Conservation (phyloP, 2,888 invertebrate species). For the Heteromurus nitidus region DNA sequence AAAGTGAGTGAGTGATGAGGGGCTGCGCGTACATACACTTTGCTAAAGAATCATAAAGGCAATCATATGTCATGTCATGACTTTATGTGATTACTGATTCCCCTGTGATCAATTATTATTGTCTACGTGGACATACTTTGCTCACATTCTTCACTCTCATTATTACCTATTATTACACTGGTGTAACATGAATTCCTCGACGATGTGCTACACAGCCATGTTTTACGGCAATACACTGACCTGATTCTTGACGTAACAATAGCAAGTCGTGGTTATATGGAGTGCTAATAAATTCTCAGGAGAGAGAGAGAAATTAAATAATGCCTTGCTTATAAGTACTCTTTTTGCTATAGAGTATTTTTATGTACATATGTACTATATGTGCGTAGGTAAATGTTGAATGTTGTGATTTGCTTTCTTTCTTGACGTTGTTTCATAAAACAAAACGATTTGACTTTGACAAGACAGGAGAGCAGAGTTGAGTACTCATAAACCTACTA, state of each 20-base stretch:
- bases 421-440: neutral
- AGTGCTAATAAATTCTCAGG: conserved; percentile 44
- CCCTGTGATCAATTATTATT: conserved; percentile 43
- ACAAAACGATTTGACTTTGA: neutral
- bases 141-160: too few species aligned
- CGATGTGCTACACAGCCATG: neutral
- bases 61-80: conserved; percentile 55
- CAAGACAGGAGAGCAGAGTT: conserved; percentile 5
- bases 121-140: neutral
- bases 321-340: neutral
- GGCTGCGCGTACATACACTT: neutral
- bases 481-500: neutral
- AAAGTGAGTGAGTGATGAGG: neutral
- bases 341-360: too few species aligned
- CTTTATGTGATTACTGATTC: conserved; percentile 50
- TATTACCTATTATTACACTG: too few species aligned
- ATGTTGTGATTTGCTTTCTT: neutral
- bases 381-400: neutral
- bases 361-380: neutral
- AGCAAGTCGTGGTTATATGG: conserved; percentile 24
- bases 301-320: conserved; percentile 12
- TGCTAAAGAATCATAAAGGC: too few species aligned
- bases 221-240: conserved; percentile 28
- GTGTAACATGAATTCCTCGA: neutral
- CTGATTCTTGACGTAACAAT: conserved; percentile 49